Base-by-base conservation (phyloP, 1,140 invertebrate species). In the Aplysia californica region DNA sequence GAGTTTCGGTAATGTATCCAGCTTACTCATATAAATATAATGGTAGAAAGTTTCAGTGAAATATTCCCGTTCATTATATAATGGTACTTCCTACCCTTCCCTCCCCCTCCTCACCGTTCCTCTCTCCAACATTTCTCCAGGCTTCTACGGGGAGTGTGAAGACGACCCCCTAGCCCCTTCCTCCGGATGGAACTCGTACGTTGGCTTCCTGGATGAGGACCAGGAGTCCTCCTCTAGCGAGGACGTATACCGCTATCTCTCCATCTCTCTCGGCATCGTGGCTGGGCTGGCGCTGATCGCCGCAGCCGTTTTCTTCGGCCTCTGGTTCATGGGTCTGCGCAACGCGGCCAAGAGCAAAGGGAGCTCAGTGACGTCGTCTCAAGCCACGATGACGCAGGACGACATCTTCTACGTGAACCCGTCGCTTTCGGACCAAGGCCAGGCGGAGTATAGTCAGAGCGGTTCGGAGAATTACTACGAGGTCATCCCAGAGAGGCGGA, bases 381-480 rank as follows among this genome's bases (percentile, higher is more conserved):
- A 87, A 36, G 86, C 86, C 0, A 87, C 86, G 23, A 87, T 87
- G 86, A 87, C 86, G 29, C 86, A 87, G 73, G 86, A 87, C 75
- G 86, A 87, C 76, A 85, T 87, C 23, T 87, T 87, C 74, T 87
- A 87, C 76, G 86, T 87, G 18, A 87, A 87, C 71, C 86, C 85
- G 0, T 87, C 86, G 1, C 77, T 87, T 35, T 87, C 85, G 3
- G 86, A 87, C 35, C 75, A 83, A 18, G 86, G 83, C 61, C 83
- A 85, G 61, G 77, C 78, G 1, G 84, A 85, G 44, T 85, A 84
- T 50, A 86, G 83, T 71, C 86, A 85, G 66, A 83, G 84, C 18
- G 84, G 86, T 44, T 87, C 86, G 2, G 86, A 87, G 66, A 87
- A 87, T 66, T 87, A 87, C 75, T 87, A 87, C 55, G 86, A 87